Evolutionary conservation across 1,140 invertebrate genomes (phyloP).

Genomic region (Musca domestica): DNA sequence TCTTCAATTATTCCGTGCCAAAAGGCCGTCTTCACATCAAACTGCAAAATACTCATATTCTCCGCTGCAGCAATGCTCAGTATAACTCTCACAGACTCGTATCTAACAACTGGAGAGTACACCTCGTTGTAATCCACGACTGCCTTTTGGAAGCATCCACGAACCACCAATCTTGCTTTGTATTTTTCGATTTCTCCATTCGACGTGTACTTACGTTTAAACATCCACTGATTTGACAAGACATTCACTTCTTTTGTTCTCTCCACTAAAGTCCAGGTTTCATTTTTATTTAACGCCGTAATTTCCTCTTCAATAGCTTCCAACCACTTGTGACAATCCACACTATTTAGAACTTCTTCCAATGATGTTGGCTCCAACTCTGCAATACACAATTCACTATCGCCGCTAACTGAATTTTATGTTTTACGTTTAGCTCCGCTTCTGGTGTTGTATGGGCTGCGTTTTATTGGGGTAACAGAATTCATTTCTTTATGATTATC

Average conservation of each 20-base stretch:
- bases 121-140: slow-evolving; percentile 39
- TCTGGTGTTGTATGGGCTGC: too few species aligned
- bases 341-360: too few species aligned
- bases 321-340: too few species aligned
- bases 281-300: too few species aligned
- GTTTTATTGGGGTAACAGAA: too few species aligned
- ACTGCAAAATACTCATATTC: slow-evolving; percentile 40
- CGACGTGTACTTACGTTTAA: slow-evolving; percentile 25
- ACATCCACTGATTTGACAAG: slow-evolving; percentile 17
- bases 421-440: too few species aligned
- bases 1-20: slow-evolving; percentile 42
- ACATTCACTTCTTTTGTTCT: slow-evolving; percentile 8
- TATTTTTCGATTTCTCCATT: slow-evolving; percentile 24
- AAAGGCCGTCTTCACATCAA: slow-evolving; percentile 50
- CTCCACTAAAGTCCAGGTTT: slow-evolving; percentile 20
- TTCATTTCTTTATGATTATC: too few species aligned
- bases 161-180: slow-evolving; percentile 36
- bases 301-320: too few species aligned
- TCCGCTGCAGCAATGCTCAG: slow-evolving; percentile 38
- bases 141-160: slow-evolving; percentile 36
- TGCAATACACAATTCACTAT: too few species aligned
- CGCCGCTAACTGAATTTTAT: too few species aligned
- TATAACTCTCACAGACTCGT: slow-evolving; percentile 31
- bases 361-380: too few species aligned
- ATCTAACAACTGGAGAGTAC: slow-evolving; percentile 38